phyloP scores from a whole-genome alignment of 2,797 vertebrate species.

The Hyperoplus immaculatus region DNA sequence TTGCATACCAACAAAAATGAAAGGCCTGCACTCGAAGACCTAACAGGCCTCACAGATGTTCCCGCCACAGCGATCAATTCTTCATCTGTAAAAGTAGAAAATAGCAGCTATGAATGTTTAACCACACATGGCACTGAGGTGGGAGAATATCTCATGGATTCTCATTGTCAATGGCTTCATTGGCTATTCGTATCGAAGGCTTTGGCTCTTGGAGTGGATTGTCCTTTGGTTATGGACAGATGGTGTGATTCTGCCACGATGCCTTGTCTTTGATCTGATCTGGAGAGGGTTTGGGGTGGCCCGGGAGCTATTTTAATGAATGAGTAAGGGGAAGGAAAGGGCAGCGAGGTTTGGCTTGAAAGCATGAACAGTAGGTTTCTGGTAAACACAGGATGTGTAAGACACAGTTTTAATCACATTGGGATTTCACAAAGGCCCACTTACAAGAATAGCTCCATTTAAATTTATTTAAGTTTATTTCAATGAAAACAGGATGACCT shows the following conservation, averaged over 20 bases:
- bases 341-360: conserved; percentile 63
- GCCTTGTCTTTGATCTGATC: conserved; percentile 79
- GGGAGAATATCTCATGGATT: conserved; percentile 30
- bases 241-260: conserved; percentile 68
- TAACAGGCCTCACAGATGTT: conserved; percentile 64
- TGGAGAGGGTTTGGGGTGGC: conserved; percentile 71
- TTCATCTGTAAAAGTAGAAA: conserved; percentile 35
- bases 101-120: conserved; percentile 31
- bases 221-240: conserved; percentile 77
- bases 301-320: conserved; percentile 82
- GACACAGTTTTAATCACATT: conserved; percentile 43
- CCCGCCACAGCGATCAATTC: conserved; percentile 41
- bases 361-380: conserved; percentile 51
- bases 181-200: conserved; percentile 38
- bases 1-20: conserved; percentile 48
- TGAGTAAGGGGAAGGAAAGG: conserved; percentile 88
- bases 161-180: conserved; percentile 15
- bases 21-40: conserved; percentile 44
- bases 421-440: conserved; percentile 31
- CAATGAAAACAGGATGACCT: conserved; percentile 8
- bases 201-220: conserved; percentile 64
- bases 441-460: conserved; percentile 2
- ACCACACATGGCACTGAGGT: conserved; percentile 13
- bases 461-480: not conserved
- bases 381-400: conserved; percentile 52